Conservation (phyloP, 1,140 invertebrate genomes). For the Drosophila teissieri region DNA sequence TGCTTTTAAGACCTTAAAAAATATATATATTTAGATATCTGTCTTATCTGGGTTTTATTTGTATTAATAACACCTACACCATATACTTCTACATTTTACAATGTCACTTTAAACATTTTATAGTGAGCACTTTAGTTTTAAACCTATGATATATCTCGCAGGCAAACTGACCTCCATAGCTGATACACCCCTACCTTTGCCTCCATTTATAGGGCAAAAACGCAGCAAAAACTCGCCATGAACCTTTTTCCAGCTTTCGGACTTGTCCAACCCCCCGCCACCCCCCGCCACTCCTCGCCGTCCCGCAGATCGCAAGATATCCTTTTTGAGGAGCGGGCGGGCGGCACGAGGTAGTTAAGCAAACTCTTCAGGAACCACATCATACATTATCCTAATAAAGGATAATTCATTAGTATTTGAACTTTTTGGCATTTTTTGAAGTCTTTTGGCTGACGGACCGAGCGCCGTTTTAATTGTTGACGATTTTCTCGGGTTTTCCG, state of each 20-base stretch:
- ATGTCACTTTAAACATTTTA: too few relatives aligned
- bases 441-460: slow-evolving; percentile 70
- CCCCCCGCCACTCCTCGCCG: neutral
- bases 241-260: slow-evolving; percentile 72
- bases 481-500: slow-evolving; percentile 19
- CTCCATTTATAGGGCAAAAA: slow-evolving; percentile 10
- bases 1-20: too few relatives aligned
- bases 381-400: slow-evolving; percentile 85
- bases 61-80: too few relatives aligned
- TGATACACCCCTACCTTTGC: neutral
- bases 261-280: slow-evolving; percentile 23
- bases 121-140: too few relatives aligned
- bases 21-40: too few relatives aligned
- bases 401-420: slow-evolving; percentile 84
- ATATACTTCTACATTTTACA: too few relatives aligned
- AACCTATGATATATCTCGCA: too few relatives aligned
- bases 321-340: neutral
- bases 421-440: slow-evolving; percentile 84
- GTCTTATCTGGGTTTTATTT: too few relatives aligned
- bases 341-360: slow-evolving; percentile 40
- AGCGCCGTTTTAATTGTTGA: slow-evolving; percentile 76
- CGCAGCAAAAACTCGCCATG: slow-evolving; percentile 41
- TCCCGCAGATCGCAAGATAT: slow-evolving; percentile 18
- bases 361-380: slow-evolving; percentile 83
- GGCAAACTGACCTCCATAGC: neutral